phyloP scores from a whole-genome alignment of 2,797 vertebrate species.

The Lemur catta region DNA sequence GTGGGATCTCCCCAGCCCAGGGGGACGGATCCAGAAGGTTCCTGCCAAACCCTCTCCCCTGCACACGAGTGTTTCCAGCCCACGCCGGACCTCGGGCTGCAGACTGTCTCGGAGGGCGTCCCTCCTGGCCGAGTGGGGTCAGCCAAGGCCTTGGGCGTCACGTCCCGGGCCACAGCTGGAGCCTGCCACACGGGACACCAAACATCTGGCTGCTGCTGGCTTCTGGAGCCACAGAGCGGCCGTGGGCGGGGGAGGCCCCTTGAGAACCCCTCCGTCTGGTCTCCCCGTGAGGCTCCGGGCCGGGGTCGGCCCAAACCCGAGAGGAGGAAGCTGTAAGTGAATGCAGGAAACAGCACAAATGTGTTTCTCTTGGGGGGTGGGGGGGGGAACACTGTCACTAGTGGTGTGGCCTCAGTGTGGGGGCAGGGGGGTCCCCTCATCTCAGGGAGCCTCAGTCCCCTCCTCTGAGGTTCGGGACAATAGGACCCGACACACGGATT shows the following conservation, averaged over 20 bases:
- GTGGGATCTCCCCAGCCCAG: background rate
- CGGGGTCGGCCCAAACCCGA: rapidly evolving
- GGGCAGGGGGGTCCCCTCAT: background rate
- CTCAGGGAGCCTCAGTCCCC: background rate
- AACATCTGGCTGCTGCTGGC: conserved; percentile 6
- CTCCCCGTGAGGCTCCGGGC: background rate
- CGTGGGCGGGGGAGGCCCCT: background rate
- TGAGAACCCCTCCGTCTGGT: rapidly evolving
- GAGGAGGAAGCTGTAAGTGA: background rate
- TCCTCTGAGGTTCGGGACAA: background rate
- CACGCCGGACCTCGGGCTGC: background rate
- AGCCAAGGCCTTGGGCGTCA: background rate
- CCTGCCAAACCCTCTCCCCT: background rate
- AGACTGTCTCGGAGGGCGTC: rapidly evolving
- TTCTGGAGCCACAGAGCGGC: rapidly evolving
- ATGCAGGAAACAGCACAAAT: rapidly evolving
- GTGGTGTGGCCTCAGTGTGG: background rate
- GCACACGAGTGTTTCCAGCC: background rate
- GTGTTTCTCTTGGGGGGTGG: rapidly evolving
- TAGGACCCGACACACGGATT: too few relatives aligned
- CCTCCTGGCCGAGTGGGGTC: rapidly evolving
- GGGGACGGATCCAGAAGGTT: background rate
- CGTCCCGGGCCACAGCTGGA: background rate
- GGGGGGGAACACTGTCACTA: background rate
- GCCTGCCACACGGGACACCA: background rate